Percentiles rank a stretch among this genome's conserved stretches.
These are phyloP conservation scores for Centruroides sculpturatus DNA, from an alignment of 1,140 invertebrate species.

Conservation along the genomic window DNA sequence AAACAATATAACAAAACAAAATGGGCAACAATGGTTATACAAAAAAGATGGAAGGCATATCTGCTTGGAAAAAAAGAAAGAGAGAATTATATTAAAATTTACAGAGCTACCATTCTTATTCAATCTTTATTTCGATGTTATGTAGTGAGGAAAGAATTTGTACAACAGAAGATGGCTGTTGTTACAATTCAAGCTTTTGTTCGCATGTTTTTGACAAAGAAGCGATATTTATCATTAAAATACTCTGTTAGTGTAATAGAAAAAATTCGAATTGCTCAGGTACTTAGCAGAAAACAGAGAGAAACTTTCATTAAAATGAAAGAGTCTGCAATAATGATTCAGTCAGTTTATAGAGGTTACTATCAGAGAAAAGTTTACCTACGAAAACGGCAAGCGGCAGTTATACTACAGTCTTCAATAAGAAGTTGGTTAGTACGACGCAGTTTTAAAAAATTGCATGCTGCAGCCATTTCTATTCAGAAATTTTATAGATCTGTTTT, in stretches of 20 bases:
- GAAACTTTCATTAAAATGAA: neutral
- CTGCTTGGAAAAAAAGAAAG: neutral
- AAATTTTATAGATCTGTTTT: constrained; percentile 1
- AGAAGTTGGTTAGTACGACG: neutral
- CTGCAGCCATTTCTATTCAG: constrained; percentile 9
- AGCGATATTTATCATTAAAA: neutral
- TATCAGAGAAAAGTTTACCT: neutral
- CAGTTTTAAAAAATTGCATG: no score
- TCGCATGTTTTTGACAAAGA: neutral
- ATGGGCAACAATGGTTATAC: neutral
- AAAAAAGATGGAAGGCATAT: neutral
- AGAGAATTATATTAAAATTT: neutral
- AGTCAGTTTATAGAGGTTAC: neutral
- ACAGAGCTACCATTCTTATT: neutral
- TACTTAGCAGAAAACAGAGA: no score
- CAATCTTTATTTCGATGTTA: neutral
- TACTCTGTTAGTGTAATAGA: neutral
- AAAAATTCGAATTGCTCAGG: neutral
- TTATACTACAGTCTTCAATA: neutral
- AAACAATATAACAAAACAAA: neutral
- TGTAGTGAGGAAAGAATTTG: neutral
- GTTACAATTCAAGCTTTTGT: constrained; percentile 6
- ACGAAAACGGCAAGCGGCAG: neutral
- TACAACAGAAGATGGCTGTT: neutral
- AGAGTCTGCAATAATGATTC: neutral